Conservation (phyloP, 2,797 vertebrate genomes). For the Accipiter badius region DNA sequence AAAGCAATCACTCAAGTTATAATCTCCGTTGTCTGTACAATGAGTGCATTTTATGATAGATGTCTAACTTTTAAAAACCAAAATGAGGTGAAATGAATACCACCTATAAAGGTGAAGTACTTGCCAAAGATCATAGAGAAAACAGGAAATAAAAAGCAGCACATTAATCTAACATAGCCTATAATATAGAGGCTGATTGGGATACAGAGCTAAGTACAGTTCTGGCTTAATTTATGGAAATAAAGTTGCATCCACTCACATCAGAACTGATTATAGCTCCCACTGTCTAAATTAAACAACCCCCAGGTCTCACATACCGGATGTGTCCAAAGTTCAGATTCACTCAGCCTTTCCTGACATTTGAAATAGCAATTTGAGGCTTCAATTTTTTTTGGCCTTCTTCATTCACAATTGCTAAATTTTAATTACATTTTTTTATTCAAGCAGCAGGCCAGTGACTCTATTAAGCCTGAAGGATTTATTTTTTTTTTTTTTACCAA, state of each 20-base stretch:
- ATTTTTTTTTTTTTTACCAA: background rate
- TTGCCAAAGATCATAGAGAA: background rate
- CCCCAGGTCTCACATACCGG: background rate
- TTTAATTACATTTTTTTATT: background rate
- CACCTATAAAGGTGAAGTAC: background rate
- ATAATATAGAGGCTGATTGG: background rate
- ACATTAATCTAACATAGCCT: background rate
- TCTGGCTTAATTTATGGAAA: background rate
- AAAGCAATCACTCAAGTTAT: background rate
- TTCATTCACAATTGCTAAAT: background rate
- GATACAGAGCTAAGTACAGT: background rate
- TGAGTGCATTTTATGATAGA: background rate
- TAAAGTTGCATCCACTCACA: background rate
- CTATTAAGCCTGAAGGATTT: background rate
- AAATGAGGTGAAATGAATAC: background rate
- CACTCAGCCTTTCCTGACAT: background rate
- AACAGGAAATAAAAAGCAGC: background rate
- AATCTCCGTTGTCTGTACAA: background rate
- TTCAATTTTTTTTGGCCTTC: background rate
- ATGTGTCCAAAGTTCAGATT: background rate
- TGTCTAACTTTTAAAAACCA: background rate
- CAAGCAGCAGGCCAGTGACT: background rate
- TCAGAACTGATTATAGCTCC: background rate
- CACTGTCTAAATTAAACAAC: background rate
- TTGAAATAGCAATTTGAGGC: background rate